These are phyloP conservation scores for Cephus pulcher DNA, from an alignment of 2,888 invertebrate species.

Conservation along the genomic window DNA sequence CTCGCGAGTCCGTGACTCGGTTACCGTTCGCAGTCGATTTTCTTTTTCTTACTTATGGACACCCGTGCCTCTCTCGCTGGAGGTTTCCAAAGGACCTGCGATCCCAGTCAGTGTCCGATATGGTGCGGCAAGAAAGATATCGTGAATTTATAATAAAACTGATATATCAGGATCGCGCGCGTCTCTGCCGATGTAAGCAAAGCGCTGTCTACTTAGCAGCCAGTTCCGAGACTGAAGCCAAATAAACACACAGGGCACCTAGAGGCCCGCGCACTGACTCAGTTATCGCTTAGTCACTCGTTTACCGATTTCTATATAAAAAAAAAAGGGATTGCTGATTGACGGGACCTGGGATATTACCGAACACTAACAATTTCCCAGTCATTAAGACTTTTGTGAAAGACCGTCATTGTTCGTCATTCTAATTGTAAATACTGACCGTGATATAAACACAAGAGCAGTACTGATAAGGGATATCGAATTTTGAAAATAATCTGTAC, in stretches of 20 bases:
- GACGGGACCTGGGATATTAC: not conserved
- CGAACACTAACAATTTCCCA: not conserved
- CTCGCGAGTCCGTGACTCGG: not conserved
- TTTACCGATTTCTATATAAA: constrained; percentile 38
- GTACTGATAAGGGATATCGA: not conserved
- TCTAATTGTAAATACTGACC: not conserved
- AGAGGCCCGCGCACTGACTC: constrained; percentile 33
- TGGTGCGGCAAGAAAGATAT: not conserved
- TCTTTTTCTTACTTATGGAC: not conserved
- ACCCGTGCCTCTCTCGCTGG: not conserved
- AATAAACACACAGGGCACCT: constrained; percentile 46
- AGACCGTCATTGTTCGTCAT: not conserved
- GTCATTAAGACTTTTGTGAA: not conserved
- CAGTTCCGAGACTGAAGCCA: constrained; percentile 42
- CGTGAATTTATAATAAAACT: constrained; percentile 27
- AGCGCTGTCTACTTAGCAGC: constrained; percentile 26
- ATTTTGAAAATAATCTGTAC: not conserved
- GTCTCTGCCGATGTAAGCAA: constrained; percentile 27
- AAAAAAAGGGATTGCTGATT: constrained; percentile 12
- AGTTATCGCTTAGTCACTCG: constrained; percentile 47
- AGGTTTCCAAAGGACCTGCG: not conserved
- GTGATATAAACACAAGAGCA: not conserved
- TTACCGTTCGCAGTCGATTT: not conserved
- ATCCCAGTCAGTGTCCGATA: not conserved
- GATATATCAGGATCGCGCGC: constrained; percentile 37